Evolutionary conservation across 1,140 invertebrate genomes (phyloP), one percentile per base, ranked within the genome.

Genomic region (Diorhabda sublineata): DNA sequence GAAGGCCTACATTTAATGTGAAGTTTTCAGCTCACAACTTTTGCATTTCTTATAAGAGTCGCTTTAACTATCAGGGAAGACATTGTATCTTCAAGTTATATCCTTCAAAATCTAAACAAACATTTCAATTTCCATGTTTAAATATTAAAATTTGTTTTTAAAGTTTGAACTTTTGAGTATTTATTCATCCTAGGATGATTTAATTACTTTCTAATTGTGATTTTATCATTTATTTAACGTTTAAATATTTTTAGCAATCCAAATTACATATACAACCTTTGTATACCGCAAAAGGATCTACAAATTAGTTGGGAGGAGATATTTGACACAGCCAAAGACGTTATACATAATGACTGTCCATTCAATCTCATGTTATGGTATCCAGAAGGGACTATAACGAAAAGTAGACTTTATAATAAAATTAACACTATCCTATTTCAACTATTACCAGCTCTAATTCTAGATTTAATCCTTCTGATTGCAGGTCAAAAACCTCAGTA

Each of bases 261-360:
- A 76, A 85, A 85, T 45, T 90, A 89, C 45, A 84, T 60, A 47
- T 59, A 66, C 45, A 65, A 58, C 45, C 8, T 47, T 4, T 62
- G n/a, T 6, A 57, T 70, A n/a, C 45, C 57, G 4, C 11, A 69
- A 58, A 58, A 11, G 11, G 88, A 94, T 85, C 88, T 92, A 81
- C 87, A 94, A 84, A 81, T 95, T 5, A 72, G 87, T 83, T 73
- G 81, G 82, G 70, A 80, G 84, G 72, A 90, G 85, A 78, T 87
- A 82, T 70, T 85, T 84, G 75, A 86, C 81, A 45, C 89, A 83
- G 89, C 87, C 82, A 74, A 84, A 85, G 74, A 74, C 47, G 74
- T 79, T 5, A 75, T 81, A 1, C 74, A 73, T 3, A 75, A 74
- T 26, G 73, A 77, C 56, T 70, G 81, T 58, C 81, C 81, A 5